Base-by-base conservation (phyloP, 2,113 vertebrate species). In the Apteryx mantelli region DNA sequence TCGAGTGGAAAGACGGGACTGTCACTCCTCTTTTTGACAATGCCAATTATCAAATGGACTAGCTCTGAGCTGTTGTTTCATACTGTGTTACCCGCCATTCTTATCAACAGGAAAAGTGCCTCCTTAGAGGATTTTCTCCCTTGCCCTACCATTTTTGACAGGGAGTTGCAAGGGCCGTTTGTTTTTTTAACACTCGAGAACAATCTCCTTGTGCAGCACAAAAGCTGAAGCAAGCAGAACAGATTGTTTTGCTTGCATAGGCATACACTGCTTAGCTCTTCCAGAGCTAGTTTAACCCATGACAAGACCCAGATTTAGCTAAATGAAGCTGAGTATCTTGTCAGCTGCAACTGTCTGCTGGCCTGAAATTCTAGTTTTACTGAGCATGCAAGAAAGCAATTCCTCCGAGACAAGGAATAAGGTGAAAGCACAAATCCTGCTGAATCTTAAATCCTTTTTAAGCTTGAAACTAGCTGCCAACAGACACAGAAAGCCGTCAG, bases 1-100 rank as follows among this genome's bases (percentile, higher is more conserved):
- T 99, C 1, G 98, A 99, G 91, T 99, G 98, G 99, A 99, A 99
- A 88, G 98, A 99, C 0, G 98, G 98, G 36, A 99, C 98, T 2
- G 92, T 99, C 69, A 99, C 99, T 6, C 98, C 98, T 14, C 98
- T 99, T 60, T 99, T 99, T 48, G 98, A 98, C 71, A 94, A 86
- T 4, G 32, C 50, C 46, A 92, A 50, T 52, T 96, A 96, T 34
- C 92, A 94, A 75, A 85, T 82, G 63, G 95, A 95, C 95, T 97
- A 96, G 76, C 36, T 61, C 15, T 2, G 85, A 85, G 71, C 44
- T 70, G 32, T 22, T 65, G 36, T 34, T 81, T 38, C 48, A 30
- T 7, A 19, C 34, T 0, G 0, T 38, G 44, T 34, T 61, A 52
- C 25, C 32, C 15, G 24, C 42, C 22, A 30, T n/a, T 53, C 32